Evolutionary conservation across 2,888 invertebrate species (phyloP).

Genomic region (Stenodema calcarata): DNA sequence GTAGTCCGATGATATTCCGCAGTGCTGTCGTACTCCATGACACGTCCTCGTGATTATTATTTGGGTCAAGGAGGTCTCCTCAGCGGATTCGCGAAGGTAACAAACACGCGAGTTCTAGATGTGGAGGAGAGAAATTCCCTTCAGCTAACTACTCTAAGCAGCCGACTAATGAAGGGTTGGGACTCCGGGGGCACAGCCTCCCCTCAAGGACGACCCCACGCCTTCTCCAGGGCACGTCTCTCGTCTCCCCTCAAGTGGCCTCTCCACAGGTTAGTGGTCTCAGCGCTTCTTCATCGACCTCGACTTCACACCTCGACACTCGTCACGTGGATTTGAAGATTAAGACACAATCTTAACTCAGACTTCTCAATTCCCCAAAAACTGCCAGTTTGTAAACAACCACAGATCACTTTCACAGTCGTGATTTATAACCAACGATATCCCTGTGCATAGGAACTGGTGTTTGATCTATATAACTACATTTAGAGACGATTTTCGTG

Average conservation of each 20-base stretch:
- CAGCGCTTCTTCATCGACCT: conserved; percentile 37
- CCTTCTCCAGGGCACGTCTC: neutral
- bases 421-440: no score
- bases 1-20: neutral
- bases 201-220: neutral
- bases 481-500: no score
- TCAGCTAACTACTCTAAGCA: conserved; percentile 40
- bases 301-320: neutral
- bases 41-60: conserved; percentile 12
- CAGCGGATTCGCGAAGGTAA: neutral
- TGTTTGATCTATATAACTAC: no score
- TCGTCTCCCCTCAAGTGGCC: neutral
- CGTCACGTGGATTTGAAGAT: neutral
- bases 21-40: neutral
- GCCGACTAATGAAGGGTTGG: conserved; percentile 39
- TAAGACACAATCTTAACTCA: no score
- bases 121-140: neutral
- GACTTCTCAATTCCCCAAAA: no score
- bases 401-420: no score
- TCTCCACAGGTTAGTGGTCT: conserved; percentile 42
- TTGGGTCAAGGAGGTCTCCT: conserved; percentile 25
- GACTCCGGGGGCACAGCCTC: neutral
- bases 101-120: neutral
- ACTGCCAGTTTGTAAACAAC: no score
- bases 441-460: no score